Base-by-base conservation (phyloP, 1,140 invertebrate genomes). In the Drosophila aff. region DNA sequence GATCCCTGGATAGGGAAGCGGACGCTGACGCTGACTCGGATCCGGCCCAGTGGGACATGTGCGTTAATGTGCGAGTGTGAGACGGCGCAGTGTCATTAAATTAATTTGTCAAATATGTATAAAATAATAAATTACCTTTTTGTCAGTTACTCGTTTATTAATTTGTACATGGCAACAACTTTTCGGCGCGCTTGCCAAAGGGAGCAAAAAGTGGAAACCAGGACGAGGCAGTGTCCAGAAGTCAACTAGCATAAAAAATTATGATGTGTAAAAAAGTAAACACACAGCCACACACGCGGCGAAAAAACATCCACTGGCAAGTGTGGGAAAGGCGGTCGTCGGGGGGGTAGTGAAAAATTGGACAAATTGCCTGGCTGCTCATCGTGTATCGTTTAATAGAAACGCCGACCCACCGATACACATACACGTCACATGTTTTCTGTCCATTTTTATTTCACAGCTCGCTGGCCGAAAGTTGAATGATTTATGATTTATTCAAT, bases 91-190 rank as follows among this genome's bases (percentile, higher is more conserved):
- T 76, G 81, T 89, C 85, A 89, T 89, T 89, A 89, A 90, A 90
- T 90, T 90, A 90, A 90, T 90, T 90, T 90, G 85, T 90, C 85
- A 90, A 90, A 90, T 90, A 90, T 90, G 85, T 90, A 90, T 82
- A 90, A 90, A 90, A 90, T 90, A 90, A 90, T 90, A 90, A 90
- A 90, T 90, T 90, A 90, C 85, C 85, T 90, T 89, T 89, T 90
- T 90, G 85, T 90, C 85, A 90, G 85, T 90, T 90, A 89, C 85
- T 89, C 85, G 85, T 90, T 89, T 90, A 89, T 89, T 89, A 90
- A 89, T 89, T 89, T 85, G 85, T 85, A 89, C 85, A 85, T 90
- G 85, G 81, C 85, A 89, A 85, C 84, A 87, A 87, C 81, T 89
- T 87, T 89, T 87, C 55, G 81, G 76, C 49, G 72, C 74, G 62